Conservation (phyloP, 2,888 invertebrate species). For the Incurvaria masculella region DNA sequence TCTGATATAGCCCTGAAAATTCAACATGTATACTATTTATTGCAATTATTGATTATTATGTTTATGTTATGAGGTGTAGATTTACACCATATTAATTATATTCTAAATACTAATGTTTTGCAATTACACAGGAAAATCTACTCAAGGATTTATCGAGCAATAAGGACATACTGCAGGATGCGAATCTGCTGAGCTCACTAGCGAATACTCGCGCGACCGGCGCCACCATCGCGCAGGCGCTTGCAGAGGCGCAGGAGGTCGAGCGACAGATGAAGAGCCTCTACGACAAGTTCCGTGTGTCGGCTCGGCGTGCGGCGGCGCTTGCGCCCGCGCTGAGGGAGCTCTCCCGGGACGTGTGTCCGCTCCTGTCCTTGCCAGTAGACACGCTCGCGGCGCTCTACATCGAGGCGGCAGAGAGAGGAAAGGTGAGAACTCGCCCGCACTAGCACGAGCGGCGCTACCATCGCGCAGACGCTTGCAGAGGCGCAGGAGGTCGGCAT, state of each 20-base stretch:
- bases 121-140: constrained; percentile 37
- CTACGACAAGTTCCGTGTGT: constrained; percentile 26
- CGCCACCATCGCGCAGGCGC: constrained; percentile 40
- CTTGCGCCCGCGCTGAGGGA: constrained; percentile 35
- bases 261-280: constrained; percentile 28
- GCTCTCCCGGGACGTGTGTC: constrained; percentile 29
- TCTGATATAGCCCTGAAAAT: too few relatives aligned
- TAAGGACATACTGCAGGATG: constrained; percentile 42
- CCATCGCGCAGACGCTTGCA: constrained; percentile 41
- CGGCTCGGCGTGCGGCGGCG: constrained; percentile 28
- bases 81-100: too few relatives aligned
- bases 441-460: constrained; percentile 49
- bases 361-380: constrained; percentile 46
- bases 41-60: too few relatives aligned
- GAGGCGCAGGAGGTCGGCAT: constrained; percentile 40
- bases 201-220: constrained; percentile 51
- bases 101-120: too few relatives aligned
- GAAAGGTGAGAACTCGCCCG: constrained; percentile 7
- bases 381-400: constrained; percentile 47
- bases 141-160: constrained; percentile 38
- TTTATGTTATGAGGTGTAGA: too few relatives aligned
- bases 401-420: constrained; percentile 34
- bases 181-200: constrained; percentile 44
- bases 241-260: constrained; percentile 39
- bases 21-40: too few relatives aligned